A percentile compares a stretch with the other conserved stretches of the same genome.
phyloP scores from a whole-genome alignment of 2,113 vertebrate species.

The mouse (Mus musculus) region DNA sequence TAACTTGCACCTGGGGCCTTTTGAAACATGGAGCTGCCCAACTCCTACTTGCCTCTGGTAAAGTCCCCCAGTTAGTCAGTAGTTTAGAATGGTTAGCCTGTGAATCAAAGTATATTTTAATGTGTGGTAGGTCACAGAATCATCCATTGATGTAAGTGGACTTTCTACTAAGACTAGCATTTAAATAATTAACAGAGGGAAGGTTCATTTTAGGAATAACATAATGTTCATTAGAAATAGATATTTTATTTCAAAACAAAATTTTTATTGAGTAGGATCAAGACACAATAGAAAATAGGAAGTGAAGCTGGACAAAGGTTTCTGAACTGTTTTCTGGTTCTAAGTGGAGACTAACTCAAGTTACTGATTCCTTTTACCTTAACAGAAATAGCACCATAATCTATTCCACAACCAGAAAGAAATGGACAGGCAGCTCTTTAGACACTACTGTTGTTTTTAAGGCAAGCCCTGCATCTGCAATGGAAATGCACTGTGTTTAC shows the following conservation, averaged over 20 bases:
- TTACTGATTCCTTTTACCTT: neutral
- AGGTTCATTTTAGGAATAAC: neutral
- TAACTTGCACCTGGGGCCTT: neutral
- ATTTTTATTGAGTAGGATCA: constrained; percentile 28
- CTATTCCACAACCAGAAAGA: constrained; percentile 33
- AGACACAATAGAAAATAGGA: neutral
- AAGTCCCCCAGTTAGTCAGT: neutral
- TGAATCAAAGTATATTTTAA: constrained; percentile 2
- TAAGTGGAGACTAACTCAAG: neutral
- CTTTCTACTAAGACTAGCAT: constrained; percentile 47
- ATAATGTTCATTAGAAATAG: constrained; percentile 31
- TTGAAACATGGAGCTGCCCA: neutral
- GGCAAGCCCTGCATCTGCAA: constrained; percentile 56
- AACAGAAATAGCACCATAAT: constrained; percentile 11
- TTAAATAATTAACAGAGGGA: constrained; percentile 54
- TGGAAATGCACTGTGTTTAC: constrained; percentile 83
- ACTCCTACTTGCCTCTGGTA: neutral
- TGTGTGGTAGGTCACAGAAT: neutral
- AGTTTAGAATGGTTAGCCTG: constrained; percentile 10
- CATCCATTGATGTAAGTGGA: constrained; percentile 23
- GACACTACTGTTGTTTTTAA: constrained; percentile 66
- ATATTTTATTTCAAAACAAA: constrained; percentile 25
- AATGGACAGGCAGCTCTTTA: constrained; percentile 50
- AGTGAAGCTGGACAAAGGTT: neutral
- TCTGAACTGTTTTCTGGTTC: neutral